Conservation (phyloP, 2,888 invertebrate species). For the Vesta saturnalis region DNA sequence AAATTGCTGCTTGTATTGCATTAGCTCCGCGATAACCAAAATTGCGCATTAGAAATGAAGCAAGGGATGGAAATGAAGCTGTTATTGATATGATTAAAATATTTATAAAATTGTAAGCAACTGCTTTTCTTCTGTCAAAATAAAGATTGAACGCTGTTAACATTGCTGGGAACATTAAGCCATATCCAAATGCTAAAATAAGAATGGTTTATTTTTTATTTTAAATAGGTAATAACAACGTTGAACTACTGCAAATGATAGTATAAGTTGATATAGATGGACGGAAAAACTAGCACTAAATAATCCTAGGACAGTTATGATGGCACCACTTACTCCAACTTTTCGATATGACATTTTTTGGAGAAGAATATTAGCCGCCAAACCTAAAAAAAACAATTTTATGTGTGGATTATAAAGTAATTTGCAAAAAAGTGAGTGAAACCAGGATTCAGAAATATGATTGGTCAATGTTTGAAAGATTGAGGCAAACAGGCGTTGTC, state of each 20-base stretch:
- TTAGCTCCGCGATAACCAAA: conserved; percentile 79
- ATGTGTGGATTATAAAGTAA: too few relatives aligned
- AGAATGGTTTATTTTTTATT: background rate
- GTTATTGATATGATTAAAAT: conserved; percentile 73
- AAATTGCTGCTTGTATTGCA: conserved; percentile 72
- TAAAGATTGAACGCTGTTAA: conserved; percentile 80
- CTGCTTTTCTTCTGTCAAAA: conserved; percentile 73
- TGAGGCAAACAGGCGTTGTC: too few relatives aligned
- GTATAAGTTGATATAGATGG: background rate
- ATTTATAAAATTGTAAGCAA: conserved; percentile 79
- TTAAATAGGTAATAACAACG: background rate
- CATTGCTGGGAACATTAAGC: conserved; percentile 76
- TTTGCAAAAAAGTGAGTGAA: too few relatives aligned
- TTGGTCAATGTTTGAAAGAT: too few relatives aligned
- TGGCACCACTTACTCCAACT: conserved; percentile 73
- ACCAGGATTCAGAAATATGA: too few relatives aligned
- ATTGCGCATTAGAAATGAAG: conserved; percentile 68
- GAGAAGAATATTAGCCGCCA: conserved; percentile 73
- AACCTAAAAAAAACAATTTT: conserved; percentile 70
- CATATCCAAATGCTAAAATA: conserved; percentile 74
- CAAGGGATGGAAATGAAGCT: conserved; percentile 73
- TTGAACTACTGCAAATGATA: background rate
- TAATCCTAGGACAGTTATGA: conserved; percentile 72
- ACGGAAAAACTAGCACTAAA: conserved; percentile 71
- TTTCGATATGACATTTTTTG: conserved; percentile 73